phyloP scores from a whole-genome alignment of 2,888 invertebrate genomes.

The Endotricha flammealis region DNA sequence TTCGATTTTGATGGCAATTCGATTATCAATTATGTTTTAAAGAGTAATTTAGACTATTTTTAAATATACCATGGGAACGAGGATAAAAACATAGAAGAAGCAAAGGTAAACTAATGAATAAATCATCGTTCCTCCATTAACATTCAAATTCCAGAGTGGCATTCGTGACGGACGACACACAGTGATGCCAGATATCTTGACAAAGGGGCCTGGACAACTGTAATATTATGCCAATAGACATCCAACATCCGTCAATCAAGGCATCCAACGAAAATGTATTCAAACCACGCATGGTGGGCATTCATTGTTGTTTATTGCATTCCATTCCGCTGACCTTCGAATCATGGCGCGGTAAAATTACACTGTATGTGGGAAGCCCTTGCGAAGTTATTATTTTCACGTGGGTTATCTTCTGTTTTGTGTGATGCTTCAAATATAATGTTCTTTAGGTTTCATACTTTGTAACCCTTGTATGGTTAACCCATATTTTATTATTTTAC shows the following conservation, averaged over 20 bases:
- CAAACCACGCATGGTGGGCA: conserved; percentile 43
- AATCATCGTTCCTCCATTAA: too few relatives aligned
- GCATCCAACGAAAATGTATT: conserved; percentile 44
- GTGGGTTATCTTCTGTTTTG: too few relatives aligned
- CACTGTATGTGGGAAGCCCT: conserved; percentile 31
- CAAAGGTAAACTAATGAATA: too few relatives aligned
- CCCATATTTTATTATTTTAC: too few relatives aligned
- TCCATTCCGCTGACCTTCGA: conserved; percentile 63
- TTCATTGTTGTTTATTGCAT: conserved; percentile 56
- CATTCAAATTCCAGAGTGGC: conserved; percentile 6
- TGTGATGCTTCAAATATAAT: too few relatives aligned
- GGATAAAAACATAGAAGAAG: too few relatives aligned
- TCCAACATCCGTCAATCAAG: conserved; percentile 30
- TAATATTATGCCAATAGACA: conserved; percentile 25
- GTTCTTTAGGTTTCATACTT: too few relatives aligned
- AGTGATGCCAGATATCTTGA: conserved; percentile 11
- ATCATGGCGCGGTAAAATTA: conserved; percentile 30
- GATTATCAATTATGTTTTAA: too few relatives aligned
- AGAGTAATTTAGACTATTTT: too few relatives aligned
- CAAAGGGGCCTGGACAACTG: conserved; percentile 17
- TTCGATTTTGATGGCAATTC: too few relatives aligned
- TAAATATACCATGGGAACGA: too few relatives aligned
- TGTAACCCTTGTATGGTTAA: too few relatives aligned
- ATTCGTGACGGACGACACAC: conserved; percentile 1
- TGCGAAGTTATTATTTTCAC: conserved; percentile 19